Conservation (phyloP, 2,888 invertebrate species). For the Caenorhabditis uteleia region DNA sequence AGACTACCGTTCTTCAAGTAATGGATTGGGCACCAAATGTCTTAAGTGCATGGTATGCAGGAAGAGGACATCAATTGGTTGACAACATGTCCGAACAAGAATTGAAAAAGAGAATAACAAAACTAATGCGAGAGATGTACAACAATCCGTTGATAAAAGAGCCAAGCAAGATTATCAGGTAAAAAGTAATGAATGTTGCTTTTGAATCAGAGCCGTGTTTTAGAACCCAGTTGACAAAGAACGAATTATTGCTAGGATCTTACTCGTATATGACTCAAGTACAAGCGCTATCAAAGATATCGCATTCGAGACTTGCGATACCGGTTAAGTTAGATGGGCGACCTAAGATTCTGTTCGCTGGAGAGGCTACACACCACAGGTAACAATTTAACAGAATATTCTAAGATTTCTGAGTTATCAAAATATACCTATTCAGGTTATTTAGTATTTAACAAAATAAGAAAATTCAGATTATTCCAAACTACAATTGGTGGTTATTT, state of each 20-base stretch:
- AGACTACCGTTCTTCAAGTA: constrained; percentile 51
- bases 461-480: constrained; percentile 56
- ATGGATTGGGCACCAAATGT: constrained; percentile 58
- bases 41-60: constrained; percentile 62
- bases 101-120: constrained; percentile 46
- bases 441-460: background rate
- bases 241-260: constrained; percentile 58
- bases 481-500: constrained; percentile 63
- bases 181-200: background rate
- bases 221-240: constrained; percentile 55
- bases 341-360: constrained; percentile 59
- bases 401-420: background rate
- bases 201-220: background rate
- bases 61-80: constrained; percentile 56
- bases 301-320: constrained; percentile 49
- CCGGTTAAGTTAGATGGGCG: constrained; percentile 51
- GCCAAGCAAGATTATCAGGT: constrained; percentile 44
- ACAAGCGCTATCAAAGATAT: constrained; percentile 45
- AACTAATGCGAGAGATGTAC: constrained; percentile 52
- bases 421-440: background rate
- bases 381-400: constrained; percentile 7
- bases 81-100: constrained; percentile 56
- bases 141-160: constrained; percentile 42
- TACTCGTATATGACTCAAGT: constrained; percentile 60
- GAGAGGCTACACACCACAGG: constrained; percentile 65